These are phyloP conservation scores for Hemitrygon akajei DNA, from an alignment of 2,797 vertebrate species.

Conservation along the genomic window DNA sequence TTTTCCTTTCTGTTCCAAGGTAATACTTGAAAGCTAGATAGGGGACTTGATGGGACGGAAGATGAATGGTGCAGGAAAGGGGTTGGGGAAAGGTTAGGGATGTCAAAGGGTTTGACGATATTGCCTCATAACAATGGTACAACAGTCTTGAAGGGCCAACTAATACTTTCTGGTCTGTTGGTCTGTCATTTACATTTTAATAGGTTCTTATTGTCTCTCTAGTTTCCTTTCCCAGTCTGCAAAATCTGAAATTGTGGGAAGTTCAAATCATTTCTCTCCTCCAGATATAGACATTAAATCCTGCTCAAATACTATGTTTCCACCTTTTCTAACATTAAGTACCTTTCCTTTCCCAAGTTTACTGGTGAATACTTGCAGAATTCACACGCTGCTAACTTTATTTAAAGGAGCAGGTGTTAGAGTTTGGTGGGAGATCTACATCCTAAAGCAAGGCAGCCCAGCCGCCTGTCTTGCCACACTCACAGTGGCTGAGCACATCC, in stretches of 20 bases:
- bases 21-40: not conserved
- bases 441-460: not conserved
- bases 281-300: not conserved
- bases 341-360: not conserved
- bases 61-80: not conserved
- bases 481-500: not conserved
- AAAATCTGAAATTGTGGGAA: not conserved
- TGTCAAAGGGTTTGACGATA: not conserved
- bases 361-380: not conserved
- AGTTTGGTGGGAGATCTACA: not conserved
- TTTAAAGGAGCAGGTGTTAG: not conserved
- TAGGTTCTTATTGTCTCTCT: not conserved
- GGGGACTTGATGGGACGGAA: no score
- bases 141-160: not conserved
- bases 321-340: not conserved
- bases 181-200: not conserved
- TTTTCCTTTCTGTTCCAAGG: not conserved
- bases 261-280: not conserved
- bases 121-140: not conserved
- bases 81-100: no score
- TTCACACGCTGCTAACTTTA: not conserved
- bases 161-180: not conserved
- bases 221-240: not conserved
- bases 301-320: not conserved
- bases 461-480: not conserved